Conservation (phyloP, 2,797 vertebrate genomes). For the Taeniopygia guttata region DNA sequence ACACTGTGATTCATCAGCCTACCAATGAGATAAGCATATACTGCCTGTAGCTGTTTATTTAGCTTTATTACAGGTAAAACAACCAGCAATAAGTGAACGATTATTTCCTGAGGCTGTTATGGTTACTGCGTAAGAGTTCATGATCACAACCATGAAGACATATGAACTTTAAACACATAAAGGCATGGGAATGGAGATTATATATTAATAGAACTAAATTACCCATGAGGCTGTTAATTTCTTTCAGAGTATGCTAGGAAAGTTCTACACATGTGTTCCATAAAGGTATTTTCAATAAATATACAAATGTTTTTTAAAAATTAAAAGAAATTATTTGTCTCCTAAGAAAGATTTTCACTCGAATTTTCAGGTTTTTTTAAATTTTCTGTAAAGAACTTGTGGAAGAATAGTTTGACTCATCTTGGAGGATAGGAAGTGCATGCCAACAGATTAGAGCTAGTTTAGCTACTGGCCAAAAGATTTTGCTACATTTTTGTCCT, state of each 20-base stretch:
- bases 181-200: background rate
- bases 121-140: background rate
- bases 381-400: background rate
- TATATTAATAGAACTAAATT: constrained; percentile 11
- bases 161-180: constrained; percentile 48
- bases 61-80: constrained; percentile 53
- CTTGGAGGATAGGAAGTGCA: background rate
- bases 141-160: background rate
- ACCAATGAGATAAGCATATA: background rate
- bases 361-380: background rate
- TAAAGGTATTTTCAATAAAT: background rate
- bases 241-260: background rate
- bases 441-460: background rate
- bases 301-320: background rate
- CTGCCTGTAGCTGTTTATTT: constrained; percentile 45
- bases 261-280: background rate
- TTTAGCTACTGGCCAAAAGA: background rate
- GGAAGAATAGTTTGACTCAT: background rate
- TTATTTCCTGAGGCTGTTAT: constrained; percentile 40
- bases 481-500: background rate
- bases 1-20: constrained; percentile 46
- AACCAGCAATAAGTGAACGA: constrained; percentile 4
- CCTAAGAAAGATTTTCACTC: background rate
- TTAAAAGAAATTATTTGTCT: background rate
- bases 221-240: background rate